These are phyloP conservation scores for Uropetala carovei DNA, from an alignment of 2,888 invertebrate genomes.

Conservation along the genomic window DNA sequence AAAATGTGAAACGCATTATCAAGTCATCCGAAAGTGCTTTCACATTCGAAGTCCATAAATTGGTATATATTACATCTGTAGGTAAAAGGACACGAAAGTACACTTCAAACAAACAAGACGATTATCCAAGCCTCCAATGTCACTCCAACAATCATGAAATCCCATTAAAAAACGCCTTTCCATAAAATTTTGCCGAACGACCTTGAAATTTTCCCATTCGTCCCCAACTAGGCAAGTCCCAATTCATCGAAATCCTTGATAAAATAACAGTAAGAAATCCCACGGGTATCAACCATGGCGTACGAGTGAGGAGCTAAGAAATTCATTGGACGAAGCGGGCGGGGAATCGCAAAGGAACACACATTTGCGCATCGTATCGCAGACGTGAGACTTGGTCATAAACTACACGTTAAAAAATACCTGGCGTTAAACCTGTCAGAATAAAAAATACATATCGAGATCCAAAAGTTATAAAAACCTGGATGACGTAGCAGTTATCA, in stretches of 20 bases:
- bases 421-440: too few relatives aligned
- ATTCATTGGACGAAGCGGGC: too few relatives aligned
- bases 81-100: background rate
- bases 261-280: background rate
- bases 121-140: background rate
- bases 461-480: too few relatives aligned
- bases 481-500: too few relatives aligned
- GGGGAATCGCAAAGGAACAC: too few relatives aligned
- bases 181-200: background rate
- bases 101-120: background rate
- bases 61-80: background rate
- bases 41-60: background rate
- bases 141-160: background rate
- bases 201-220: background rate
- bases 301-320: too few relatives aligned
- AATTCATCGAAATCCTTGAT: background rate
- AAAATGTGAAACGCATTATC: constrained; percentile 8
- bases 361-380: too few relatives aligned
- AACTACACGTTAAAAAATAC: too few relatives aligned
- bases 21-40: background rate
- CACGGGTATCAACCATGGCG: too few relatives aligned
- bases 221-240: background rate
- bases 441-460: too few relatives aligned
- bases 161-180: background rate
- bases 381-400: too few relatives aligned